A percentile compares a stretch with the other conserved stretches of the same genome.
Conservation (phyloP, 2,888 invertebrate species). For the Chymomyza fuscimana region DNA sequence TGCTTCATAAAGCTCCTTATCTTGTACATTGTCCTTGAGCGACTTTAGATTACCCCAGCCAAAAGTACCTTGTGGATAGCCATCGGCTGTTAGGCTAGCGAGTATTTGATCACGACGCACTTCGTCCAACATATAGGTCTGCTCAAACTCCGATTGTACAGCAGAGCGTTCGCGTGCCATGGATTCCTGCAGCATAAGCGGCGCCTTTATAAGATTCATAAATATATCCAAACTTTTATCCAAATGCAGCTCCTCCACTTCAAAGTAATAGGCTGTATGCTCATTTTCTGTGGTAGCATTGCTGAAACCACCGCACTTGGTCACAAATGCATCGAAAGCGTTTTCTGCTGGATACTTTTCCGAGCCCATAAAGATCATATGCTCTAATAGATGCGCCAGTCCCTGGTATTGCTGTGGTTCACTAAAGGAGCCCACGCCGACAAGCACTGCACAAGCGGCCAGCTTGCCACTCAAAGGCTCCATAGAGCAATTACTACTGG, state of each 20-base stretch:
- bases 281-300: slow-evolving; percentile 95
- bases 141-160: slow-evolving; percentile 94
- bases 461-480: slow-evolving; percentile 73
- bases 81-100: slow-evolving; percentile 84
- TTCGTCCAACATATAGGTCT: slow-evolving; percentile 87
- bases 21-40: slow-evolving; percentile 84
- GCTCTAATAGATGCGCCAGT: slow-evolving; percentile 91
- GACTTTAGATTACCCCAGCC: slow-evolving; percentile 91
- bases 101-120: slow-evolving; percentile 89
- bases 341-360: slow-evolving; percentile 93
- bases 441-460: slow-evolving; percentile 88
- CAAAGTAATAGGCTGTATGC: slow-evolving; percentile 93
- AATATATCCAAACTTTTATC: slow-evolving; percentile 89
- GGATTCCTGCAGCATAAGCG: slow-evolving; percentile 90
- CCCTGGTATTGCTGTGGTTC: slow-evolving; percentile 90
- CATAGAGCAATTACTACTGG: slow-evolving; percentile 22
- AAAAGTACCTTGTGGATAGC: slow-evolving; percentile 88
- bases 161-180: slow-evolving; percentile 93
- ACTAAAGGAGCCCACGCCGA: slow-evolving; percentile 89
- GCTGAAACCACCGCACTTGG: slow-evolving; percentile 90
- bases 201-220: slow-evolving; percentile 92
- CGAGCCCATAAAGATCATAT: slow-evolving; percentile 97
- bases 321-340: slow-evolving; percentile 89
- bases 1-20: slow-evolving; percentile 85
- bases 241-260: slow-evolving; percentile 89